Percentiles rank a stretch among this genome's conserved stretches.
Evolutionary conservation across 2,113 vertebrate species (phyloP).

Genomic region (Varanus salvator): DNA sequence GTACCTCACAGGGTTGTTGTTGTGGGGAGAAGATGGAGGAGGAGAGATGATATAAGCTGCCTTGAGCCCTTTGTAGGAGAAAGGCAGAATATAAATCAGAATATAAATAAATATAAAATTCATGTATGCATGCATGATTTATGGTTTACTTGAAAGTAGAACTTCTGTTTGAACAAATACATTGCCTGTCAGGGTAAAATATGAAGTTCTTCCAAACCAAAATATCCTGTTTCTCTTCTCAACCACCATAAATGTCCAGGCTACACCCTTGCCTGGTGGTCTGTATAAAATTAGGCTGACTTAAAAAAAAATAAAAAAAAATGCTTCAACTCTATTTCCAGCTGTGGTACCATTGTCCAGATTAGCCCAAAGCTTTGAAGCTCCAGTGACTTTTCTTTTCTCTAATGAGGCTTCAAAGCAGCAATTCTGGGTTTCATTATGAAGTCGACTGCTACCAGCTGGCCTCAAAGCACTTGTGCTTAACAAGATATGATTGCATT

Average conservation of each 20-base stretch:
- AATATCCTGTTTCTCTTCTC: slow-evolving; percentile 61
- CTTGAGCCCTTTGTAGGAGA: too few relatives aligned
- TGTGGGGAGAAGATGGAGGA: too few relatives aligned
- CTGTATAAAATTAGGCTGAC: slow-evolving; percentile 51
- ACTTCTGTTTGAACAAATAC: slow-evolving; percentile 41
- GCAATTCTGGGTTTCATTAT: slow-evolving; percentile 44
- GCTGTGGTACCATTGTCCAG: slow-evolving; percentile 24
- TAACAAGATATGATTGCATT: slow-evolving; percentile 29
- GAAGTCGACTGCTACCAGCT: slow-evolving; percentile 40
- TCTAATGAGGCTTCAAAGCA: slow-evolving; percentile 49
- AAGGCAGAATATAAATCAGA: too few relatives aligned
- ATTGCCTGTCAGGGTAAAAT: slow-evolving; percentile 53
- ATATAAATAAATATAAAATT: too few relatives aligned
- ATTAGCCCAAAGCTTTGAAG: slow-evolving; percentile 47
- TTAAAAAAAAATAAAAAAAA: neutral
- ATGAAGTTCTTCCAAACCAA: slow-evolving; percentile 62
- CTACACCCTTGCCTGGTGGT: slow-evolving; percentile 49
- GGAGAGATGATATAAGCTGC: too few relatives aligned
- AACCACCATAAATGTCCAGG: slow-evolving; percentile 50
- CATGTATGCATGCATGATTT: slow-evolving; percentile 23
- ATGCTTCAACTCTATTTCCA: slow-evolving; percentile 35
- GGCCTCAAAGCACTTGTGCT: slow-evolving; percentile 30
- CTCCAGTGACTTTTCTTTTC: slow-evolving; percentile 23
- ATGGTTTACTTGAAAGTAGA: slow-evolving; percentile 49
- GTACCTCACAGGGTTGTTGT: too few relatives aligned